Base-by-base conservation (phyloP, 2,797 vertebrate species). In the Coilia nasus region DNA sequence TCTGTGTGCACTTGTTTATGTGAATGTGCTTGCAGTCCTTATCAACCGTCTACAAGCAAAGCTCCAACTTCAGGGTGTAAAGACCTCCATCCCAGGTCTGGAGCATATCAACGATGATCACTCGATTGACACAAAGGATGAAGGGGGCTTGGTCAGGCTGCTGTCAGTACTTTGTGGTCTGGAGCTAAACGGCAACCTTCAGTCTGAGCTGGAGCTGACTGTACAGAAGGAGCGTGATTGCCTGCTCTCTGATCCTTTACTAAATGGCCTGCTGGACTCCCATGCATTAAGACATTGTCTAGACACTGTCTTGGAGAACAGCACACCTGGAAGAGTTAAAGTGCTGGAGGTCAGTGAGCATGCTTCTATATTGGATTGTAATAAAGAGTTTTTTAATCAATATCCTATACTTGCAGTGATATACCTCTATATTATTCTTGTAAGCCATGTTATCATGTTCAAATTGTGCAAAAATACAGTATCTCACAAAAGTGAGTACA, bases 161-260 rank as follows among this genome's bases (percentile, higher is more conserved):
- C 94, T 99, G 19, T 80, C 93, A 0, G 93, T 96, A 14, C 96
- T 98, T 60, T 97, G 97, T 50, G 89, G 11, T n/a, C 92, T 98
- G 81, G 97, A 98, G 90, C 93, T 98, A 35, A 98, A 98, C 0
- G 98, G 98, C 21, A 99, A 97, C 92, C 94, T 98, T 12, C 93
- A 88, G 28, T 96, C 96, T 5, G 97, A 98, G 86, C 93, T 99
- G 88, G 92, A 96, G n/a, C 96, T 97, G 90, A 93, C 94, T 0
- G 95, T 99, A 80, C 91, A 93, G 85, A 95, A 90, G 83, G 97
- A 99, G 90, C 94, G 93, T 85, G 87, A 82, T 14, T 96, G 96
- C 88, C 94, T 99, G 85, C 92, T 92, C 2, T 92, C 96, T 1
- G 98, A 99, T 71, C 88, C 93, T 1, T 95, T 99, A 59, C 93